Evolutionary conservation across 2,888 invertebrate genomes (phyloP), one percentile per base, ranked within the genome.

Genomic region (Protonemura montana): DNA sequence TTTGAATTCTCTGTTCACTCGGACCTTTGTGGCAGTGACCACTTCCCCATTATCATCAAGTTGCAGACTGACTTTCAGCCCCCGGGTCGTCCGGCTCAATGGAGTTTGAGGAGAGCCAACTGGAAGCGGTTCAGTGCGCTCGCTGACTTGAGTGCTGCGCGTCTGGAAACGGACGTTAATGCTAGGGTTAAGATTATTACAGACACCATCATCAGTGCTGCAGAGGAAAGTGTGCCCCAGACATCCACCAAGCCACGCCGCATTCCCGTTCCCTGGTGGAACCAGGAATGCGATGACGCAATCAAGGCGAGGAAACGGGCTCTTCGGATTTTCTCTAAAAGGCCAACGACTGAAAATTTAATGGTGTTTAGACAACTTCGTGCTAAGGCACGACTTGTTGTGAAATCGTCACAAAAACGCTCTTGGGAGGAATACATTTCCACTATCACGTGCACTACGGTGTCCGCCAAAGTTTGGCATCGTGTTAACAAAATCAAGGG

Each of bases 221-320:
- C 78, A 78, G 29, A 82, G 41, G 41, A n/a, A 82, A n/a, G 83
- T 42, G 29, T 35, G 26, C 41, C 41, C 26, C 83, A 28, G 27
- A 80, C 85, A n/a, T 80, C 78, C n/a, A n/a, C 78, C 27, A 78
- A 78, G 29, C 25, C 77, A 27, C 30, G 78, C 42, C 78, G 27
- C n/a, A 26, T 26, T 13, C 76, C 85, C 28, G 78, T 85, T 10
- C 85, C 85, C n/a, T 85, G 85, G 85, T 85, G 85, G 85, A 85
- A 78, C 80, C 35, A 85, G 80, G 80, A 28, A 25, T 85, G 85
- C 78, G n/a, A 85, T 27, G 82, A 86, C 13, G 86, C 86, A 29
- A 86, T 86, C 27, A 29, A 41, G 21, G n/a, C 26, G 10, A 35
- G 84, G 29, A 86, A 86, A 84, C 25, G 76, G 26, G 81, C 86